Evolutionary conservation across 2,797 vertebrate genomes (phyloP).

Genomic region (Sebastes oblongus): DNA sequence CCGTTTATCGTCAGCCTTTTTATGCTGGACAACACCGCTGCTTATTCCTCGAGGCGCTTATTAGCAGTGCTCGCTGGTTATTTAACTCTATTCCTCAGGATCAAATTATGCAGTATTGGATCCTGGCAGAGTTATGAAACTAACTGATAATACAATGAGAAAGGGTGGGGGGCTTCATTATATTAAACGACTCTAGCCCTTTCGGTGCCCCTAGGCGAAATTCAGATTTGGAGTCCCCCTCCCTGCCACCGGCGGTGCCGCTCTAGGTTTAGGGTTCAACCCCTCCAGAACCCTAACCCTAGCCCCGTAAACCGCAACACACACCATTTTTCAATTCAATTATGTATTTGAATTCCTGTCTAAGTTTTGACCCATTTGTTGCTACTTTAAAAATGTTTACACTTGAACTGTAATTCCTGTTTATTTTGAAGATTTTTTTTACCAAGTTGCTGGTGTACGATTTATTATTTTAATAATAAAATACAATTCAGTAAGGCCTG

Average conservation of each 20-base stretch:
- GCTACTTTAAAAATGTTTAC: too few relatives aligned
- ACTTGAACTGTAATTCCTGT: too few relatives aligned
- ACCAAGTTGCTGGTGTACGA: too few relatives aligned
- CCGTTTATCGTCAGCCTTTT: slow-evolving; percentile 38
- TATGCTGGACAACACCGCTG: slow-evolving; percentile 33
- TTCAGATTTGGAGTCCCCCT: too few relatives aligned
- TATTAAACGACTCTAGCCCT: background rate
- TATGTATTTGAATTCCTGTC: too few relatives aligned
- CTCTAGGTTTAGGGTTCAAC: too few relatives aligned
- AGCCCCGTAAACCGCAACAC: too few relatives aligned
- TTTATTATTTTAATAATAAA: background rate
- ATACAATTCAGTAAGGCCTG: background rate
- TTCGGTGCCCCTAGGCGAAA: too few relatives aligned
- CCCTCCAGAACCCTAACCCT: too few relatives aligned
- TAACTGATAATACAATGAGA: slow-evolving; percentile 34
- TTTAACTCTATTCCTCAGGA: slow-evolving; percentile 57
- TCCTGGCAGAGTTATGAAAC: slow-evolving; percentile 43
- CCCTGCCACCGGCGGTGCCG: too few relatives aligned
- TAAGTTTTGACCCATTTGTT: background rate
- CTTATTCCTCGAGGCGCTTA: slow-evolving; percentile 44
- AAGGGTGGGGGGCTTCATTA: slow-evolving; percentile 27
- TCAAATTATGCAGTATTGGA: slow-evolving; percentile 61
- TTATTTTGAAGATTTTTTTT: too few relatives aligned
- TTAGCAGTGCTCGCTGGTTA: slow-evolving; percentile 37
- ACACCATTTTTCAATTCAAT: too few relatives aligned